A percentile compares a stretch with the other conserved stretches of the same genome.
Evolutionary conservation across 2,888 invertebrate species (phyloP).

Genomic region (Nomada ferruginata): DNA sequence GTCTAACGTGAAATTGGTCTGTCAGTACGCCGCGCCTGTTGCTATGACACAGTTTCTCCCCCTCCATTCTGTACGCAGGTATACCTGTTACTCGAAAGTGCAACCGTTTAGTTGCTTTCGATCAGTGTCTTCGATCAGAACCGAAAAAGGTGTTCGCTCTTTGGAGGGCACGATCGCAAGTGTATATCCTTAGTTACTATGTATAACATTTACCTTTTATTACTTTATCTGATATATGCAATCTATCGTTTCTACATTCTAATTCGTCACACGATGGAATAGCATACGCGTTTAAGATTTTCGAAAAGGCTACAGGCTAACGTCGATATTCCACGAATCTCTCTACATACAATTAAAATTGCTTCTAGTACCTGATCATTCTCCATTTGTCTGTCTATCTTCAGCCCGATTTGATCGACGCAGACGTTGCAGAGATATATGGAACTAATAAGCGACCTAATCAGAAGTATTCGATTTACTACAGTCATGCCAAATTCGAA

Average conservation of each 20-base stretch:
- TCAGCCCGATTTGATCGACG: too few species aligned
- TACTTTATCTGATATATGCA: conserved; percentile 6
- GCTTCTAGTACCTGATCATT: too few species aligned
- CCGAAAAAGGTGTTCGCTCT: background rate
- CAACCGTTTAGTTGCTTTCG: conserved; percentile 41
- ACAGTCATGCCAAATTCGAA: conserved; percentile 2
- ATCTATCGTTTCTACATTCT: background rate
- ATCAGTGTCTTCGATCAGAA: conserved; percentile 24
- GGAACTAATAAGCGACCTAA: too few species aligned
- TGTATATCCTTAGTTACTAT: conserved; percentile 6
- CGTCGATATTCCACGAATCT: background rate
- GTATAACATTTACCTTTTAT: conserved; percentile 3
- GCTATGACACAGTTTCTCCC: conserved; percentile 42
- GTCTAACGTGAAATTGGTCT: conserved; percentile 46
- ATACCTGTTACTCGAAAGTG: conserved; percentile 39
- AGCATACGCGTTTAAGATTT: background rate
- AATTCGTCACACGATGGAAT: background rate
- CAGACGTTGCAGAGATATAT: too few species aligned
- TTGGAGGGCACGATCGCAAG: background rate
- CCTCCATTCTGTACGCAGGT: conserved; percentile 16
- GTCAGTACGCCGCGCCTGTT: conserved; percentile 57
- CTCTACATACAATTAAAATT: background rate
- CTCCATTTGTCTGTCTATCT: too few species aligned
- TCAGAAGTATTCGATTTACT: background rate
- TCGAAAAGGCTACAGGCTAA: background rate